These are phyloP conservation scores for Agrochola macilenta DNA, from an alignment of 2,888 invertebrate species.

Conservation along the genomic window DNA sequence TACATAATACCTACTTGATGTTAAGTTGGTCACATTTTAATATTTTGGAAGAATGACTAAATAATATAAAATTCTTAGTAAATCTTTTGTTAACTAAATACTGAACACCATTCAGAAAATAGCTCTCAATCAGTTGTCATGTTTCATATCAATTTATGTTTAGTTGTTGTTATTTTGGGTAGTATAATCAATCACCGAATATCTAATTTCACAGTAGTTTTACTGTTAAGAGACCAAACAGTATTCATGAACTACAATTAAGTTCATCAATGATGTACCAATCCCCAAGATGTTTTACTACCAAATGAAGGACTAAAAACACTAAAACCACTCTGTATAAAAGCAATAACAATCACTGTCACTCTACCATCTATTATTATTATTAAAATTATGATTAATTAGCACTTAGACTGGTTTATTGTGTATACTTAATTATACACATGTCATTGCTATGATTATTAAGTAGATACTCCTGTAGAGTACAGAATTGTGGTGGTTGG, in stretches of 20 bases:
- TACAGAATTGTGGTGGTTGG: slow-evolving; percentile 8
- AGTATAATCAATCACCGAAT: not conserved
- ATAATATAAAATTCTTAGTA: not conserved
- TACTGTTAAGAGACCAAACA: not conserved
- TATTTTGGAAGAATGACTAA: not conserved
- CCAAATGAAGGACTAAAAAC: not conserved
- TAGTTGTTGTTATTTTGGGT: slow-evolving; percentile 7
- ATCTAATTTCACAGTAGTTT: slow-evolving; percentile 4
- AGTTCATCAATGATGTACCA: not conserved
- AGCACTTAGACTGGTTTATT: not conserved
- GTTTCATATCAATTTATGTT: not conserved
- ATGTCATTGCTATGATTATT: slow-evolving; percentile 3
- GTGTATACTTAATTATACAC: not conserved
- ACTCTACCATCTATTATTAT: not conserved
- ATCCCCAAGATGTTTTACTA: not conserved
- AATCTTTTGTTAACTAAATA: not conserved
- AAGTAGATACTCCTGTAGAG: not conserved
- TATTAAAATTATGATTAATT: not conserved
- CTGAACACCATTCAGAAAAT: not conserved
- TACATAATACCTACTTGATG: slow-evolving; percentile 2
- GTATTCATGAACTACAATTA: not conserved
- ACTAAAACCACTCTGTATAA: not conserved
- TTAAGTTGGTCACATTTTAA: not conserved
- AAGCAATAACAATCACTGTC: not conserved
- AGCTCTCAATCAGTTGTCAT: not conserved